Evolutionary conservation across 2,797 vertebrate genomes (phyloP).

Genomic region (Pteropus rufus): DNA sequence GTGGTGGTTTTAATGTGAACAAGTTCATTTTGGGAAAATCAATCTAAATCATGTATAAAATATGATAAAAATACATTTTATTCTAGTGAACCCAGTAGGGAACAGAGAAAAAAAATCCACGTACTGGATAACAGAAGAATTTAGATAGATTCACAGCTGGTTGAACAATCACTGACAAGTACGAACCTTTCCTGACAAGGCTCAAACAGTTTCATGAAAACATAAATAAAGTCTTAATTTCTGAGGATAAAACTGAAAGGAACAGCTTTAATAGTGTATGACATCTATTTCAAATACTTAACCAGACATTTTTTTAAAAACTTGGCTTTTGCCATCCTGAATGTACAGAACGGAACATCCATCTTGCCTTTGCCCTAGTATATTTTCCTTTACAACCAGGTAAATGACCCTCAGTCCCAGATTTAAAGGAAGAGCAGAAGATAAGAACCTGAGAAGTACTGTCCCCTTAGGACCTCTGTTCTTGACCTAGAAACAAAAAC

Average conservation of each 20-base stretch:
- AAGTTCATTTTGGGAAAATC: background rate
- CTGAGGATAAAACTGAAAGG: background rate
- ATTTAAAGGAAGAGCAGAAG: background rate
- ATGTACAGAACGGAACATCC: background rate
- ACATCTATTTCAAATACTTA: background rate
- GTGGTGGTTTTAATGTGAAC: background rate
- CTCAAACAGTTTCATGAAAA: background rate
- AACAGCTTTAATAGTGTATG: background rate
- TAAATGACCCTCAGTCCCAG: background rate
- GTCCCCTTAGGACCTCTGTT: background rate
- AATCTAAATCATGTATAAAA: slow-evolving; percentile 7
- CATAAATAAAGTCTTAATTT: background rate
- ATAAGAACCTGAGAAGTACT: background rate
- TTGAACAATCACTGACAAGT: background rate
- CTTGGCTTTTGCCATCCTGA: background rate
- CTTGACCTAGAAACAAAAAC: background rate
- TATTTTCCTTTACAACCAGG: background rate
- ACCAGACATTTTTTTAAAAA: background rate
- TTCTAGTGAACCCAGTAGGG: background rate
- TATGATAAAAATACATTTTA: background rate
- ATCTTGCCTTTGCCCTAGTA: background rate
- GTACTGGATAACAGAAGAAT: background rate
- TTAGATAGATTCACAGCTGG: background rate
- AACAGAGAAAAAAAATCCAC: background rate
- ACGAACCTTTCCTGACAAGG: background rate